Evolutionary conservation across 2,888 invertebrate genomes (phyloP).

Genomic region (Clepsis dumicolana): DNA sequence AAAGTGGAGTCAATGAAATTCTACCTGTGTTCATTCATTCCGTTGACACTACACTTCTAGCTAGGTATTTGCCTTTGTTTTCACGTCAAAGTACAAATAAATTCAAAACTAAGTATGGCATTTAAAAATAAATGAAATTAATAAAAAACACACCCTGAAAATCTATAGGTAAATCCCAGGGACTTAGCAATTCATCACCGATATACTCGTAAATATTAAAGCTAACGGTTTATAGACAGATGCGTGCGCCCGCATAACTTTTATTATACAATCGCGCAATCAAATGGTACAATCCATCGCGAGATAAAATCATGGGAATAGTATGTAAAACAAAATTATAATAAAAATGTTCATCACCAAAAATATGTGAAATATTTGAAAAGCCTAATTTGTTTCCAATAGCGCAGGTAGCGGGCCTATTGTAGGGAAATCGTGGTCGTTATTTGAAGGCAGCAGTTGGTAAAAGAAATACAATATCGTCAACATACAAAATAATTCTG

Average conservation of each 20-base stretch:
- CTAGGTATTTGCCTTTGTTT: too few species aligned
- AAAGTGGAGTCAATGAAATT: neutral
- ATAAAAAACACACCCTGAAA: slow-evolving; percentile 11
- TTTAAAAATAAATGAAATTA: neutral
- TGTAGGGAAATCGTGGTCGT: too few species aligned
- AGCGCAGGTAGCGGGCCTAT: too few species aligned
- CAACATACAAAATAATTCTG: too few species aligned
- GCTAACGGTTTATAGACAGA: slow-evolving; percentile 57
- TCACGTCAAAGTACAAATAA: too few species aligned
- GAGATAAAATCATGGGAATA: slow-evolving; percentile 34
- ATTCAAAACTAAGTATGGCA: neutral
- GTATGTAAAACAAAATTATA: slow-evolving; percentile 2
- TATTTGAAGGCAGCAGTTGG: too few species aligned
- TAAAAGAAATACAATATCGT: too few species aligned
- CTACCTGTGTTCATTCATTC: neutral
- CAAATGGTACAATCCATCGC: slow-evolving; percentile 42
- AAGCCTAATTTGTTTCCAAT: too few species aligned
- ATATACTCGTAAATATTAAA: slow-evolving; percentile 45
- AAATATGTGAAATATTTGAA: neutral
- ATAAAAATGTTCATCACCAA: neutral
- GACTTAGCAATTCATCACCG: slow-evolving; percentile 20
- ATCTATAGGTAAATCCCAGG: neutral
- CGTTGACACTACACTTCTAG: too few species aligned
- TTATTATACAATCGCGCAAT: slow-evolving; percentile 57
- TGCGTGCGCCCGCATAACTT: slow-evolving; percentile 53